Base-by-base conservation (phyloP, 2,113 vertebrate species). In the Seriola dumerili region DNA sequence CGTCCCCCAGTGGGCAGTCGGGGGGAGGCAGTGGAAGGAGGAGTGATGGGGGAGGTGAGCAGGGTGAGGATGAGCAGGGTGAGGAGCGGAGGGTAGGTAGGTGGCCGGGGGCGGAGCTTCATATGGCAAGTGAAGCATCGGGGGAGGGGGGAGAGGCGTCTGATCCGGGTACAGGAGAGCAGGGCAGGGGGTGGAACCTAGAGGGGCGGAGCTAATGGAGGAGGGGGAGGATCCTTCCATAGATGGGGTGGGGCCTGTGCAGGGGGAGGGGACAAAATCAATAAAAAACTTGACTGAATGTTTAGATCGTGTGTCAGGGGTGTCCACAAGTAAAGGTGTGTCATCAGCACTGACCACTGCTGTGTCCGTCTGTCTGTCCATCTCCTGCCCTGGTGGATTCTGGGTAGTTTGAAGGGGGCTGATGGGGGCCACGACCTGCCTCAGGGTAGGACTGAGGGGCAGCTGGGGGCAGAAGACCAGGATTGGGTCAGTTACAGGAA, bases 1-100 rank as follows among this genome's bases (percentile, higher is more conserved):
- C 82, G 81, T 92, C 87, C 88, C 91, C 93, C 93, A 89, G 96
- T 94, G 82, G 94, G 95, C 29, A 91, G 90, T 68, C 1, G 93
- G 52, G 91, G 96, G 94, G n/a, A 96, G 75, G 57, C 94, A 96
- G 62, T 97, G 96, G 81, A 96, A 98, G 42, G 95, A 90, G 36
- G 95, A 90, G 68, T 91, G 87, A 38, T 90, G 87, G 9, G 86
- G 3, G 9, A 85, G 79, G 46, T 85, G 91, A 92, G 72, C 0
- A 0, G 80, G 91, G 50, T 87, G 85, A n/a, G 74, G 36, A 4
- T 65, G 76, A 23, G 88, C 17, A 38, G 58, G 29, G 3, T 29
- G 71, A 21, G 74, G 42, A 95, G 96, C 91, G 90, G 97, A 89
- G 91, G 97, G 83, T 11, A 93, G 19, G 94, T 90, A 93, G 93